Conservation (phyloP, 2,797 vertebrate species). For the Tympanoctomys barrerae region DNA sequence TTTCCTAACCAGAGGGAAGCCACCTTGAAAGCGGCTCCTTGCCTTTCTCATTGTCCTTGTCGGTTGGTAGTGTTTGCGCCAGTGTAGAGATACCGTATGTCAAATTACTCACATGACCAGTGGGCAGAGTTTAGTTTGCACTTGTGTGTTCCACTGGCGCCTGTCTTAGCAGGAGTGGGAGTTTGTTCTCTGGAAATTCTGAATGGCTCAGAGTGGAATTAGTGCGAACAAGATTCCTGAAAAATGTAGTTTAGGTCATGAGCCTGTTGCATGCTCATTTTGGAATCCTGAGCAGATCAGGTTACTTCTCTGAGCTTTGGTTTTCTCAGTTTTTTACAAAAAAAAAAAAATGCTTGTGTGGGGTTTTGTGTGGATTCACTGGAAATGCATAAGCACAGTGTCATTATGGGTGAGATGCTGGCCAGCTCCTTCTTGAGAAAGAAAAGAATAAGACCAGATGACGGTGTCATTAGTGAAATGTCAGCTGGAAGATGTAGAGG, state of each 20-base stretch:
- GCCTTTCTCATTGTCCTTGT: not conserved
- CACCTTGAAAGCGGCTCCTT: not conserved
- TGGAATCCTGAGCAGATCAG: not conserved
- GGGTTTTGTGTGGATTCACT: not conserved
- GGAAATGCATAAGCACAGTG: not conserved
- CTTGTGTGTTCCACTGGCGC: not conserved
- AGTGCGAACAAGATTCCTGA: not conserved
- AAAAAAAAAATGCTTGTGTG: not conserved
- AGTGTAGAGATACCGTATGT: not conserved
- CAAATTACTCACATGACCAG: not conserved
- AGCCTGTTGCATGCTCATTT: not conserved
- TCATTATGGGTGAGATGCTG: not conserved
- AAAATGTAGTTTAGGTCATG: not conserved
- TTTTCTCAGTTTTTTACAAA: not conserved
- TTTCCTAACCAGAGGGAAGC: not conserved
- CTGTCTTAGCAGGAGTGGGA: not conserved
- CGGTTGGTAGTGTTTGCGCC: not conserved
- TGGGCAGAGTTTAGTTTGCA: not conserved
- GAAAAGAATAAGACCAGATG: not conserved
- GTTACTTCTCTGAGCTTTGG: not conserved
- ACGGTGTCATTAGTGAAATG: not conserved
- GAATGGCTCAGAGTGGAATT: not conserved
- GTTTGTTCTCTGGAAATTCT: conserved; percentile 28
- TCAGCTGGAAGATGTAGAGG: not conserved
- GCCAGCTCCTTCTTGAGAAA: not conserved